Base-by-base conservation (phyloP, 1,140 invertebrate genomes). In the Dinothrombium tinctorium region DNA sequence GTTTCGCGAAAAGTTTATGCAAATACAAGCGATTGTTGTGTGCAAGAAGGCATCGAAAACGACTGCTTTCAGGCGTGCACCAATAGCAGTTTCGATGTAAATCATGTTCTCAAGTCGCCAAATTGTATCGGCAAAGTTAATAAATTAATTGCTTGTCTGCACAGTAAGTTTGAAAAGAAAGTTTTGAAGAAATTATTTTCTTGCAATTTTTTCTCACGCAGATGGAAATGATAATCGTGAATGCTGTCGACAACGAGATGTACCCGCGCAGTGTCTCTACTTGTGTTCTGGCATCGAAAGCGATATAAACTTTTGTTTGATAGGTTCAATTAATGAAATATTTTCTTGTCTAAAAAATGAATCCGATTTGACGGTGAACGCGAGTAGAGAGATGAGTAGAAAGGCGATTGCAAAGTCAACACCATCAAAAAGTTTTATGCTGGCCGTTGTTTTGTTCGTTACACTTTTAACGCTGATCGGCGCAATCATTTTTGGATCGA, bases 1-100 rank as follows among this genome's bases (percentile, higher is more conserved):
- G 75, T 80, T 49, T 74, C 80, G 50, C 66, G 23, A 36, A 22
- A 22, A 22, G 12, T 36, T 21, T 22, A 36, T 36, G 17, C 17
- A 20, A 12, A 22, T 21, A 22, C 19, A 19, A 19, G 12, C 23
- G 12, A 21, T 12, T 36, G 5, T 36, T 36, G 8, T 36, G 33
- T 36, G 33, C 33, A 2, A 36, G 33, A 36, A 22, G 33, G 20
- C 9, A 36, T 19, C 17, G n/a, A 8, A 28, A 28, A 8, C n/a
- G 26, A 7, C n/a, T n/a, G 7, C 7, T 8, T 28, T 28, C 7
- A 8, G 26, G n/a, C n/a, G 26, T 7, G n/a, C 7, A 28, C 7
- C n/a, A 7, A 28, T 28, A 7, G 7, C 26, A 28, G n/a, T 28
- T 28, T 7, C 26, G n/a, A 28, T 28, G 7, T 8, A 8, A 7